Evolutionary conservation across 1,140 invertebrate species (phyloP), one percentile per base, ranked within the genome.

Genomic region (Plectrocnemia conspersa): DNA sequence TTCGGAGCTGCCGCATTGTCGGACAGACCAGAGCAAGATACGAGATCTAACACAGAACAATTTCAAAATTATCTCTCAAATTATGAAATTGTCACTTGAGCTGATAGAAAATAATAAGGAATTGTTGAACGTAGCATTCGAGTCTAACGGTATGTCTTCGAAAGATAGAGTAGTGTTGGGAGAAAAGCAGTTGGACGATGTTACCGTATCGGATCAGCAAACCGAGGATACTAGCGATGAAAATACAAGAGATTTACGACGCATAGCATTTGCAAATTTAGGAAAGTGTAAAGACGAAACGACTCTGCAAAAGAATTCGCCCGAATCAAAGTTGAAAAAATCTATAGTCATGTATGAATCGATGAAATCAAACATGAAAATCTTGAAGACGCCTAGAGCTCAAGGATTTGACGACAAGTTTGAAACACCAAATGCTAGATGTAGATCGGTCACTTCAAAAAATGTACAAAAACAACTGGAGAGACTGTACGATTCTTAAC

Each of bases 391-490:
- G 7, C 58, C 58, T 6, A 38, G 25, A 6, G 41, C 36, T 11
- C 52, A 56, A 23, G 41, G 33, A 25, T 40, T 33, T 16, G 0
- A 3, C 1, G 10, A 23, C 11, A 48, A 32, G 18, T 5, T 33
- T 1, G 44, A 33, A 0, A 18, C 22, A 7, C 58, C 58, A n/a
- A 59, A 59, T 13, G 52, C 58, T 10, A 45, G 35, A 23, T 33
- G 48, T 18, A 49, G 46, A 19, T 24, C 35, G 29, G 27, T 49
- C 3, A 48, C 49, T 1, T 53, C 58, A 6, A 45, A 16, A 13
- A 60, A 60, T 38, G 29, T 60, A 10, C 54, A 60, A 36, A 38
- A 47, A 36, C 58, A 60, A 45, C 54, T 60, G 1, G 27, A 56
- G 48, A 15, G 29, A 22, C n/a, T 59, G 32, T 59, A 47, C 36